Evolutionary conservation across 1,140 invertebrate species (phyloP), one percentile per base, ranked within the genome.

Genomic region (Heterodera schachtii): DNA sequence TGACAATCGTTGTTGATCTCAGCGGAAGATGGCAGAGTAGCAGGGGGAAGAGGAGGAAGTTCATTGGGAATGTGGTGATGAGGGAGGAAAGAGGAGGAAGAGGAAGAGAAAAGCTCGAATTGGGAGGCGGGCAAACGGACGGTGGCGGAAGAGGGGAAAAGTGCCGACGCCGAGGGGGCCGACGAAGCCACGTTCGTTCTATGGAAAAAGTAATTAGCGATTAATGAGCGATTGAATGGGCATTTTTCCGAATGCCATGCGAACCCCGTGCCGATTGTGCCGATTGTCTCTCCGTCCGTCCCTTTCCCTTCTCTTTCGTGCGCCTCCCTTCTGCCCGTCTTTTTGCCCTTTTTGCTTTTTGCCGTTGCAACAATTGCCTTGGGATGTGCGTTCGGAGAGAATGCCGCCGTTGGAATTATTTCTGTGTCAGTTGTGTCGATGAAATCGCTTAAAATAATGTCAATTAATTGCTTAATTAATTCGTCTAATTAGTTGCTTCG

Each of bases 241-340:
- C 31, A 31, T 1, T 31, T 1, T 31, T 31, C 57, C 2, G 57
- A 13, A 19, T 11, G 16, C 13, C 57, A 19, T 64, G 11, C 16
- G 16, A 19, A 11, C 16, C 5, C 49, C 49, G 49, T 41, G 69
- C n/a, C 69, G 69, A 31, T 31, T 31, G 31, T 31, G 31, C 31
- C 31, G 1, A 31, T 31, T 31, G 31, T 31, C 31, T 31, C 44
- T 19, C 41, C 44, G 69, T 41, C 44, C 31, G 31, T n/a, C 69
- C 3, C 43, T 41, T 41, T 11, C 69, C 41, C 19, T 31, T 41
- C n/a, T 41, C 2, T n/a, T 44, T 71, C 19, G 21, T 71, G 31
- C 44, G 31, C 69, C 21, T 71, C 69, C 31, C 21, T 71, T 71
- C 19, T 71, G 69, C 41, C 31, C 41, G 69, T n/a, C 69, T 71